Evolutionary conservation across 2,888 invertebrate genomes (phyloP), one percentile per base, ranked within the genome.

Genomic region (Caenorhabditis wallacei): DNA sequence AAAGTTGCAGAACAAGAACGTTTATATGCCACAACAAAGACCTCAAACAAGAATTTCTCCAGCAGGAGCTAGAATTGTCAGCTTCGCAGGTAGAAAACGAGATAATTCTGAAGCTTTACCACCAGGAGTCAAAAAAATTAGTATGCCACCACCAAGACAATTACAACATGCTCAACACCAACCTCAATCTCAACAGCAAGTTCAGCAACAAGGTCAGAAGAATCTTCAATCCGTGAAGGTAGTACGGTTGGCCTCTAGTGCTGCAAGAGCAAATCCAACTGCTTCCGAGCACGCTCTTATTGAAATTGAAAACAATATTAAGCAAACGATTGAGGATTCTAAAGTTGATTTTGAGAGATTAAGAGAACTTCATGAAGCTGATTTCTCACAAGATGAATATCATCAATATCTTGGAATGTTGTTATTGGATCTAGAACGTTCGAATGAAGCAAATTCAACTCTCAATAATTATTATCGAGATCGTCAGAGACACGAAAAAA

Each of bases 31-130:
- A 11, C 71, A 48, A 11, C 72, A 61, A 40, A 10, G 63, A 3
- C 63, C 82, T 24, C 69, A 54, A 13, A 78, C 78, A 3, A 30
- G 84, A 1, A 80, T 84, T 18, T 80, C 84, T 16, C 84, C 84
- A 7, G 74, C 78, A 16, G 84, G 84, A 11, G 84, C 84, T 1
- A n/a, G 84, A 40, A 76, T 84, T 18, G 80, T 84, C 13, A 76
- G 76, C 43, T 61, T 84, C n/a, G 69, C 63, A 22, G 61, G 59
- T 30, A 54, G 82, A 35, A 83, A 83, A 48, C 8, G 82, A 35
- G 82, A 83, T 11, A 56, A 46, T 48, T 26, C 69, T 1, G 69
- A 78, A 8, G 10, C 22, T 7, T 24, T 66, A 30, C 74, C 74
- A 7, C 61, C 68, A 8, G 71, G 71, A 22, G 71, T 71, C 13